phyloP scores from a whole-genome alignment of 1,140 invertebrate genomes.

The Pseudomyrmex dendroicus region DNA sequence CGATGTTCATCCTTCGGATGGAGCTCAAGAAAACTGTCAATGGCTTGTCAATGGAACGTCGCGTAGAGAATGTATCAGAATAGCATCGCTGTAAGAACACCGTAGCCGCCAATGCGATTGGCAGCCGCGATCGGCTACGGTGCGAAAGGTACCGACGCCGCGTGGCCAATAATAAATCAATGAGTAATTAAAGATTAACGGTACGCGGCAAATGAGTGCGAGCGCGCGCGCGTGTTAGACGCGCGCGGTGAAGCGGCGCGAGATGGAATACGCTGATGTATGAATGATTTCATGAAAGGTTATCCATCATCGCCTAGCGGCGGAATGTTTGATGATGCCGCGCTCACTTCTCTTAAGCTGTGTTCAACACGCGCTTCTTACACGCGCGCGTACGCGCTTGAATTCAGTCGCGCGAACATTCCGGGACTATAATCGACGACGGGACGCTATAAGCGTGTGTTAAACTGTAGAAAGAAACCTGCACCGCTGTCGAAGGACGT shows the following conservation, averaged over 20 bases:
- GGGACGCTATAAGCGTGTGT: neutral
- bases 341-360: slow-evolving; percentile 53
- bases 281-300: slow-evolving; percentile 82
- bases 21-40: slow-evolving; percentile 1
- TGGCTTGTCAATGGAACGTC: slow-evolving; percentile 27
- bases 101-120: slow-evolving; percentile 30
- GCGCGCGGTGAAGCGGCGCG: neutral
- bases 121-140: slow-evolving; percentile 28
- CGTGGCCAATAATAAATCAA: slow-evolving; percentile 78
- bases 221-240: slow-evolving; percentile 19
- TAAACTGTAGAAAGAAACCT: neutral
- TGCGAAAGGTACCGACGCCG: slow-evolving; percentile 63
- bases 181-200: slow-evolving; percentile 82
- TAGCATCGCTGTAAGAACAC: slow-evolving; percentile 9
- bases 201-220: slow-evolving; percentile 70
- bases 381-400: slow-evolving; percentile 20
- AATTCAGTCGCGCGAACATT: slow-evolving; percentile 35
- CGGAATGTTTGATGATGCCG: slow-evolving; percentile 80
- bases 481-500: slow-evolving; percentile 34
- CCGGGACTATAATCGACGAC: slow-evolving; percentile 19
- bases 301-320: slow-evolving; percentile 80
- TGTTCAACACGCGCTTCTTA: slow-evolving; percentile 37
- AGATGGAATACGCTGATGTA: slow-evolving; percentile 72
- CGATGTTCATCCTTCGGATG: slow-evolving; percentile 9
- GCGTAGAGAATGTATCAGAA: slow-evolving; percentile 21